Base-by-base conservation (phyloP, 1,140 invertebrate genomes). In the Drosophila virilis region DNA sequence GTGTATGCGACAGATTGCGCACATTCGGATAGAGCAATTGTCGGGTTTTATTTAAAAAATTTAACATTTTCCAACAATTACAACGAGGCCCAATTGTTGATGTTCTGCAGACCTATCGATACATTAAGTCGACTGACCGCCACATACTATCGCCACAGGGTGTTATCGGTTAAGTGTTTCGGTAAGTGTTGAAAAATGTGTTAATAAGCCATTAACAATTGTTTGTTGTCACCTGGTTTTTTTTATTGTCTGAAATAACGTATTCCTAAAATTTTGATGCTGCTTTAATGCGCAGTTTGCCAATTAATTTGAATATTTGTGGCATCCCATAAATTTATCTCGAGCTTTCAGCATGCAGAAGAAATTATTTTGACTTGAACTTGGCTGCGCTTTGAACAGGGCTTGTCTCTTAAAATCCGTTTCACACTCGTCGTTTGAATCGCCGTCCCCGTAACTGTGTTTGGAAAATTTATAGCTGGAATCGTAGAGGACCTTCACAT, bases 21-120 rank as follows among this genome's bases (percentile, higher is more conserved):
- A 78, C 55, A 6, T 68, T 54, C 6, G 90, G 90, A 58, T 68
- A 67, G 1, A 90, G 43, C 51, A 90, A 62, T 48, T 77, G 70
- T 58, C 77, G 66, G 3, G 90, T 76, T 82, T 85, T 90, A 71
- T 61, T 90, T 78, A 91, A 77, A 43, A 91, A 91, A 62, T 85
- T 77, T 40, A 91, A 85, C 90, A 91, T 91, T 78, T 76, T 91
- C 9, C 37, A n/a, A 60, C 33, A 71, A 59, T 60, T 54, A 33
- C 38, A 43, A 38, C n/a, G 8, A 42, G 33, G 38, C 8, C 13
- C 55, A 45, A 40, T 68, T 73, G 65, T 73, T 73, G 58, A 70
- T 70, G 55, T 60, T 68, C 6, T 61, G 22, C 37, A 6, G 28
- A 28, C 3, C 17, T 60, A 59, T 52, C 69, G 69, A 65, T 71